phyloP scores from a whole-genome alignment of 2,888 invertebrate species.

The Muschampia plurimacula region DNA sequence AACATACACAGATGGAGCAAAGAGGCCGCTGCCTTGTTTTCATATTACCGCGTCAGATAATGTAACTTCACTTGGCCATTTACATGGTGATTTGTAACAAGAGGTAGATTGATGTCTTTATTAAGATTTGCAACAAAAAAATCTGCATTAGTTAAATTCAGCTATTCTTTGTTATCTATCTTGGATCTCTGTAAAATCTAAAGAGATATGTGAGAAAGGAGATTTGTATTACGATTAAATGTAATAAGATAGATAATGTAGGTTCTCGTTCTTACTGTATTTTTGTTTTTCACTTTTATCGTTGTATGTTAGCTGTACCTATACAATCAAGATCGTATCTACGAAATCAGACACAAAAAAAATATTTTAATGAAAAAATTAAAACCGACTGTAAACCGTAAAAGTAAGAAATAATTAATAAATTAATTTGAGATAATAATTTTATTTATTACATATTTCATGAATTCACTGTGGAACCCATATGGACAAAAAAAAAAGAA shows the following conservation, averaged over 20 bases:
- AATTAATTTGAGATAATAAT: too few relatives aligned
- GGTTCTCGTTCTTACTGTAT: neutral
- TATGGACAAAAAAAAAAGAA: too few relatives aligned
- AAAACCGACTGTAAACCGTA: too few relatives aligned
- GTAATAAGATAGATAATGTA: neutral
- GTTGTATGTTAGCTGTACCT: neutral
- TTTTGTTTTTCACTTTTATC: neutral
- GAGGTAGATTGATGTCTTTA: slow-evolving; percentile 23
- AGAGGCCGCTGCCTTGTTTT: slow-evolving; percentile 27
- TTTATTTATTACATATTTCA: too few relatives aligned
- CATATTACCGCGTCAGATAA: slow-evolving; percentile 24
- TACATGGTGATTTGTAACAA: slow-evolving; percentile 25
- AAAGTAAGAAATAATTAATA: too few relatives aligned
- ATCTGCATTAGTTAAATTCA: neutral
- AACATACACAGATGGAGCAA: slow-evolving; percentile 36
- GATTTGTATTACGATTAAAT: neutral
- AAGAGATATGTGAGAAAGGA: neutral
- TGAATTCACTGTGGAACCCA: too few relatives aligned
- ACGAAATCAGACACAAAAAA: neutral
- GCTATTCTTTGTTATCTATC: neutral
- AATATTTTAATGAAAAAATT: too few relatives aligned
- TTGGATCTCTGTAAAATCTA: neutral
- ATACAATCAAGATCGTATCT: slow-evolving; percentile 4
- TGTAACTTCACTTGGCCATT: slow-evolving; percentile 17
- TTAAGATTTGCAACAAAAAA: slow-evolving; percentile 5